Base-by-base conservation (phyloP, 2,888 invertebrate genomes). In the Resseliella maxima region DNA sequence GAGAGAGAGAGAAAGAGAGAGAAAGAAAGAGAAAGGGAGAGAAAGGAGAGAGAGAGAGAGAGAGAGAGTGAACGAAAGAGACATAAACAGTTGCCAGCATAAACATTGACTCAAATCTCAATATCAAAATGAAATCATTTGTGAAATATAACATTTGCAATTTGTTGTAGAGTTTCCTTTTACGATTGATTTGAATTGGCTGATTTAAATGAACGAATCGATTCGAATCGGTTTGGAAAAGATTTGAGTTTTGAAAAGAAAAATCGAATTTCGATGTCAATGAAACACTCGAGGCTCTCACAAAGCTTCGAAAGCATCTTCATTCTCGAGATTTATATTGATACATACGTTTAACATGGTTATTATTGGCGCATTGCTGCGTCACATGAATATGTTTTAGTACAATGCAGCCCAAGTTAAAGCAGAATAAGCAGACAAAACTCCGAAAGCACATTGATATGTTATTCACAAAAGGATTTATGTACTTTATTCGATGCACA, bases 401-500 rank as follows among this genome's bases (percentile, higher is more conserved):
- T 18, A 15, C 12, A 50, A 50, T 50, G 8, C 46, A 50, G 46
- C 46, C 46, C 15, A 50, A 50, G 46, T 18, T 2, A 1, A 8
- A 50, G 46, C 8, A 18, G 18, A 8, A 18, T 15, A 50, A 50
- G 46, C 8, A 50, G 46, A 8, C 8, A 18, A 50, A 50, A 50
- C 8, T 8, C 18, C 18, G 46, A 50, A 50, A 50, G 46, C 18
- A 50, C 46, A 50, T 50, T 50, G 46, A 50, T 50, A 50, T 50
- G 46, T 50, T 50, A 50, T 50, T 50, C 46, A 50, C 46, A 50
- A 50, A 50, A 50, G 46, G 46, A 50, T 50, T 50, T 50, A 50
- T 50, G 46, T 50, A 50, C 46, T 50, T 15, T 18, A 18, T 8
- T 15, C 46, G 46, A 50, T 50, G 46, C 46, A 50, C 46, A 50